Percentiles rank a stretch among this genome's conserved stretches.
Conservation (phyloP, 2,113 vertebrate genomes). For the Syrmaticus mikado region DNA sequence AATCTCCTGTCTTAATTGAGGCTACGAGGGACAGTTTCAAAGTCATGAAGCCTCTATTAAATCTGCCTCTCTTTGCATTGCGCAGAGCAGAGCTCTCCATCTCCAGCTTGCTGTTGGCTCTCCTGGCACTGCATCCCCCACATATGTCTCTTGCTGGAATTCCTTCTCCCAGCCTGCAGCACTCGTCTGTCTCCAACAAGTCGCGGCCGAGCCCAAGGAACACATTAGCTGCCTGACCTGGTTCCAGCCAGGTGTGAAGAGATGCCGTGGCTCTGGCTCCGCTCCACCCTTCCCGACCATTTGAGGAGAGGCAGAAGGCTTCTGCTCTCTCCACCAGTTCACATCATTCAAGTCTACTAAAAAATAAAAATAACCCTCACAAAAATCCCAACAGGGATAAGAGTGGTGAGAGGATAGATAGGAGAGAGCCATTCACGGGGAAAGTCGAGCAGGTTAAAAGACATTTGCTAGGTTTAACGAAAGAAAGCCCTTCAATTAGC, state of each 20-base stretch:
- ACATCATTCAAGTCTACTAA: conserved; percentile 26
- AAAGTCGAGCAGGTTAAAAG: conserved; percentile 54
- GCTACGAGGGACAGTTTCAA: not conserved
- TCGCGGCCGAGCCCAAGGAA: conserved; percentile 59
- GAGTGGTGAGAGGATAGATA: not conserved
- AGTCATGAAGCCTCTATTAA: not conserved
- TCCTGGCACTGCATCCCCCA: conserved; percentile 20
- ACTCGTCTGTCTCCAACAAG: conserved; percentile 61
- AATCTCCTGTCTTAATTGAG: not conserved
- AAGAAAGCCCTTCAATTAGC: conserved; percentile 45
- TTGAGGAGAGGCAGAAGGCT: conserved; percentile 60
- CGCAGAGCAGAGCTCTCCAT: not conserved
- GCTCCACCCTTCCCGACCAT: conserved; percentile 59
- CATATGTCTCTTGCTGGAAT: conserved; percentile 46
- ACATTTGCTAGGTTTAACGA: conserved; percentile 42
- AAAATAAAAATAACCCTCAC: not conserved
- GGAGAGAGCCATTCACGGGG: conserved; percentile 2
- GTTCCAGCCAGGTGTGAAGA: conserved; percentile 79
- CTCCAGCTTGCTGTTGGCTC: not conserved
- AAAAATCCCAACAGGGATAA: not conserved
- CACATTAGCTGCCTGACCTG: conserved; percentile 78
- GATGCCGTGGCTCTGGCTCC: conserved; percentile 60
- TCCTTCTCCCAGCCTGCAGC: conserved; percentile 57
- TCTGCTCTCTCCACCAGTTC: conserved; percentile 23
- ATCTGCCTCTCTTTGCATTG: not conserved